Base-by-base conservation (phyloP, 1,140 invertebrate genomes). In the Drosophila pseudoobscura region DNA sequence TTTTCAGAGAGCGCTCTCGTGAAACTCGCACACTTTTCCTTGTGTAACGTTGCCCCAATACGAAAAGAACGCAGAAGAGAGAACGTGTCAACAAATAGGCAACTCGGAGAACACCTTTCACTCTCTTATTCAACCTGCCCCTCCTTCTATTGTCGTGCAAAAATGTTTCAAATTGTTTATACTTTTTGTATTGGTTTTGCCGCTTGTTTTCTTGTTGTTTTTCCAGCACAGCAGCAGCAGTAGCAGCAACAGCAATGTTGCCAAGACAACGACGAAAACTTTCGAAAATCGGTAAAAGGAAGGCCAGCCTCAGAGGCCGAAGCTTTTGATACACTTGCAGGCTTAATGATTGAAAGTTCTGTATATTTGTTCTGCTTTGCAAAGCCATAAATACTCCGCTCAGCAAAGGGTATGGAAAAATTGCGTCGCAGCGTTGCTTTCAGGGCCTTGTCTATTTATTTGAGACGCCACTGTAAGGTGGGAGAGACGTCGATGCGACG, bases 191-290 rank as follows among this genome's bases (percentile, higher is more conserved):
- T 41, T 65, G 58, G 66, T 73, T 44, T 74, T 55, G 65, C 68
- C 68, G 64, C 65, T 53, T 64, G 69, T 60, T 80, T 77, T 63
- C 47, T 69, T 83, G 64, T 58, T 75, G 60, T 57, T 44, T 53
- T 54, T 78, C 61, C 57, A 35, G 17, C 17, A 17, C 17, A 17
- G 17, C 17, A 17, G 45, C 53, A 24, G 35, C 53, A 24, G 35
- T 7, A 22, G 44, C 29, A 20, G 20, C 20, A 20, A 20, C 20
- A 20, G 20, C 20, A 76, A 85, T 75, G 82, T 85, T 78, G 59
- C 70, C 82, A 85, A 87, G 82, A 87, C 82, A 69, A 85, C 82
- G 71, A 62, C 45, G 72, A 46, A 80, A 77, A 75, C 80, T 75
- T 84, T 80, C 78, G 46, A 65, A 64, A 63, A 82, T 39, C 11